Percentiles rank a stretch among this genome's conserved stretches.
Conservation (phyloP, 2,113 vertebrate genomes). For the Malurus melanocephalus region DNA sequence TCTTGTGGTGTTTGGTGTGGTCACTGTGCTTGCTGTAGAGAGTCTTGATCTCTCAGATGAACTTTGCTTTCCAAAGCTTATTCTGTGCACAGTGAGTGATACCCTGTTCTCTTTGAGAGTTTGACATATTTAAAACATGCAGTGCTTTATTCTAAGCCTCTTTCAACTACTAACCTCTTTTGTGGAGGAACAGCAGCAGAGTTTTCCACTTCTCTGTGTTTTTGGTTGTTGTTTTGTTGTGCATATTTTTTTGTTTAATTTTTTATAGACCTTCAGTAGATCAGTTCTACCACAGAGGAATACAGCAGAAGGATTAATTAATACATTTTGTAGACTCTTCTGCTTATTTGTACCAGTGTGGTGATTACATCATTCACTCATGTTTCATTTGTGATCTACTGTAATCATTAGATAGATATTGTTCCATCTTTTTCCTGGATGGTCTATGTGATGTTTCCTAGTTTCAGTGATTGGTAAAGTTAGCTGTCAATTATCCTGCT, state of each 20-base stretch:
- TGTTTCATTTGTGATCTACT: neutral
- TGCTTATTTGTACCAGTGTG: neutral
- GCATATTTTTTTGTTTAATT: neutral
- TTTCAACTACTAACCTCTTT: neutral
- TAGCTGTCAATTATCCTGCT: neutral
- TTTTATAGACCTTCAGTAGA: neutral
- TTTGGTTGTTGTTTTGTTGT: neutral
- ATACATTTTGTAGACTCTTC: neutral
- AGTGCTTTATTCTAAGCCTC: neutral
- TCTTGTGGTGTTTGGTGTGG: neutral
- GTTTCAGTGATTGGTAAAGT: neutral
- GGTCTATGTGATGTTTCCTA: neutral
- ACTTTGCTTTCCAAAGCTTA: neutral
- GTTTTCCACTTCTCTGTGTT: neutral
- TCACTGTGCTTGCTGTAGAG: neutral
- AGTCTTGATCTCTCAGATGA: neutral
- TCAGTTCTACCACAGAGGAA: neutral
- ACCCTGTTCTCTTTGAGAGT: neutral
- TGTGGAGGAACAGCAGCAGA: neutral
- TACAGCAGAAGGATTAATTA: neutral
- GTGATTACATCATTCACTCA: neutral
- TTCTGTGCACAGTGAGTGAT: neutral
- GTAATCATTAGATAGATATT: neutral
- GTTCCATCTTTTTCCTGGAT: neutral
- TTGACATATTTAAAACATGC: neutral